Percentiles rank a stretch among this genome's conserved stretches.
Evolutionary conservation across 2,113 vertebrate genomes (phyloP).

Genomic region (Corythaixoides concolor): DNA sequence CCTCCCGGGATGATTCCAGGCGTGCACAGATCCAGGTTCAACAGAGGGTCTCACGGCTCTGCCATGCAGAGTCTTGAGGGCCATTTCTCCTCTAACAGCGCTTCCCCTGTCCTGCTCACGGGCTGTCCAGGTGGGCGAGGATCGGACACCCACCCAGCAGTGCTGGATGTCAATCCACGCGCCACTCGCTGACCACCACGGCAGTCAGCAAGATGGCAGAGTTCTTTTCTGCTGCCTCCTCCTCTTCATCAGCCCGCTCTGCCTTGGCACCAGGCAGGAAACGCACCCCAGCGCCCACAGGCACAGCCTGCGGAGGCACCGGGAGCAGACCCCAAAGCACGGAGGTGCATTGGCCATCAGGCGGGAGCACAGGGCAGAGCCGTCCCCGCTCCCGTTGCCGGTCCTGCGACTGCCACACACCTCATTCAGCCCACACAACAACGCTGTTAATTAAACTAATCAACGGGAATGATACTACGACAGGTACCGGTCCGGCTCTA

Average conservation of each 20-base stretch:
- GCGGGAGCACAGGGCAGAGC: no score
- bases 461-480: no score
- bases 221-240: neutral
- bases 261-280: neutral
- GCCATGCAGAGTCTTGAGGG: neutral
- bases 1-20: neutral
- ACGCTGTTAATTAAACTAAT: no score
- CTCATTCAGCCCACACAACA: no score
- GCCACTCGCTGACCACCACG: neutral
- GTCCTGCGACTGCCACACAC: no score
- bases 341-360: no score
- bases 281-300: no score
- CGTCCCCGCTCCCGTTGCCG: no score
- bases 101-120: neutral
- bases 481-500: neutral
- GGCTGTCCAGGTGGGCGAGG: neutral
- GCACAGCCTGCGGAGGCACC: no score
- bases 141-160: neutral
- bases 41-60: neutral
- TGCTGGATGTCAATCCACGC: rapidly evolving
- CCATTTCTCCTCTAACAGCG: neutral
- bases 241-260: neutral
- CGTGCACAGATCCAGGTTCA: no score
- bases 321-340: neutral
- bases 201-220: neutral